These are phyloP conservation scores for Drosophila ustulata DNA, from an alignment of 2,888 invertebrate genomes.

Conservation along the genomic window DNA sequence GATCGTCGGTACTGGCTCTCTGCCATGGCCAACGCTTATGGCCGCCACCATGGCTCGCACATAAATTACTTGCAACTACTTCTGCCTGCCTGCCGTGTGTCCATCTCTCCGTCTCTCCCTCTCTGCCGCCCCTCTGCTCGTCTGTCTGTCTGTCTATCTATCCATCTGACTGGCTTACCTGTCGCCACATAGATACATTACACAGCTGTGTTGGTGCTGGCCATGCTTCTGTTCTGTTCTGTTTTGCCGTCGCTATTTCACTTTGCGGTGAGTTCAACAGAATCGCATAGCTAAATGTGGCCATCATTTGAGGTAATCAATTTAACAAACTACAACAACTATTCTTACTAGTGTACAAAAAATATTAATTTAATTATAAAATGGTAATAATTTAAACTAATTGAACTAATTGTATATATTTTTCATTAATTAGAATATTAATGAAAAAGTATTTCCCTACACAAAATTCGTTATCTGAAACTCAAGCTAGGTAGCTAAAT, in stretches of 20 bases:
- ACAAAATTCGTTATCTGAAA: no score
- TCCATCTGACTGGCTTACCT: conserved; percentile 60
- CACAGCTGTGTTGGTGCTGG: conserved; percentile 37
- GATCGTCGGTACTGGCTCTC: conserved; percentile 54
- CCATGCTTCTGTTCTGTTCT: conserved; percentile 36
- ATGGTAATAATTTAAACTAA: no score
- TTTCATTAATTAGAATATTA: no score
- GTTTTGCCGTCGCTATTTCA: conserved; percentile 65
- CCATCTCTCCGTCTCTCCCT: conserved; percentile 33
- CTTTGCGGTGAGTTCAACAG: conserved; percentile 29
- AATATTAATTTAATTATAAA: no score
- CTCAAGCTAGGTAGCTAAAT: no score
- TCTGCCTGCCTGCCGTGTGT: conserved; percentile 28
- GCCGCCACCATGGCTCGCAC: conserved; percentile 62
- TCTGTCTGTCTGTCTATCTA: conserved; percentile 25
- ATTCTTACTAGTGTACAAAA: no score
- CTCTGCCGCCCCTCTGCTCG: conserved; percentile 11
- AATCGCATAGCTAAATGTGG: not conserved
- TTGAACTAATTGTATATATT: no score
- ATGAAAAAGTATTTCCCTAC: no score
- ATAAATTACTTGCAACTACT: conserved; percentile 61
- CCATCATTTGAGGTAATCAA: not conserved
- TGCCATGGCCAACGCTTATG: conserved; percentile 53
- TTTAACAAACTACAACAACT: not conserved
- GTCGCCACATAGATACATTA: conserved; percentile 52